Evolutionary conservation across 2,888 invertebrate species (phyloP).

Genomic region (Sminthurinus aureus): DNA sequence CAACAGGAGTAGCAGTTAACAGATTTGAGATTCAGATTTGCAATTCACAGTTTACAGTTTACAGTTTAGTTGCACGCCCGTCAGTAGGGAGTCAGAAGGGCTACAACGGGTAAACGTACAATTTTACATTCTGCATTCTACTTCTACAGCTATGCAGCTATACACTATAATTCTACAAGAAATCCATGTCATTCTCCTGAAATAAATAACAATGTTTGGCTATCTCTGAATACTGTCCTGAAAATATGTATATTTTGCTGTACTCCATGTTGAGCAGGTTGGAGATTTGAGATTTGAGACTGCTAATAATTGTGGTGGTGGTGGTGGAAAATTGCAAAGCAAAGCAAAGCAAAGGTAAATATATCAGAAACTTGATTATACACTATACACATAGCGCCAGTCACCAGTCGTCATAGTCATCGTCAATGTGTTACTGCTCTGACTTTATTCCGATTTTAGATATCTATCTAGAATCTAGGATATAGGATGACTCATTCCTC

Average conservation of each 20-base stretch:
- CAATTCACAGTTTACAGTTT: background rate
- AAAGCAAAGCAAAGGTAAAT: too few species aligned
- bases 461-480: background rate
- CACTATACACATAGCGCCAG: background rate
- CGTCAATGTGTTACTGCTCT: background rate
- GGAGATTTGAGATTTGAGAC: too few species aligned
- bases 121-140: too few species aligned
- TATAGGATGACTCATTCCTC: constrained; percentile 24
- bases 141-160: background rate
- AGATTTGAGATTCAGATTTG: too few species aligned
- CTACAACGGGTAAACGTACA: background rate
- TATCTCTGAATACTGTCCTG: too few species aligned
- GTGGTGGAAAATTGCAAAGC: too few species aligned
- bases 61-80: constrained; percentile 20
- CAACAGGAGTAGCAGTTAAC: background rate
- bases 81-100: background rate
- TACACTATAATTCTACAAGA: background rate
- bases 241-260: too few species aligned
- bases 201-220: too few species aligned
- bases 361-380: background rate
- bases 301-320: too few species aligned
- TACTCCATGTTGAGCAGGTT: too few species aligned
- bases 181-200: background rate
- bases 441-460: too few species aligned
- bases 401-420: background rate